A percentile compares a stretch with the other conserved stretches of the same genome.
Evolutionary conservation across 2,888 invertebrate species (phyloP).

Genomic region (Ectobius pallidus): DNA sequence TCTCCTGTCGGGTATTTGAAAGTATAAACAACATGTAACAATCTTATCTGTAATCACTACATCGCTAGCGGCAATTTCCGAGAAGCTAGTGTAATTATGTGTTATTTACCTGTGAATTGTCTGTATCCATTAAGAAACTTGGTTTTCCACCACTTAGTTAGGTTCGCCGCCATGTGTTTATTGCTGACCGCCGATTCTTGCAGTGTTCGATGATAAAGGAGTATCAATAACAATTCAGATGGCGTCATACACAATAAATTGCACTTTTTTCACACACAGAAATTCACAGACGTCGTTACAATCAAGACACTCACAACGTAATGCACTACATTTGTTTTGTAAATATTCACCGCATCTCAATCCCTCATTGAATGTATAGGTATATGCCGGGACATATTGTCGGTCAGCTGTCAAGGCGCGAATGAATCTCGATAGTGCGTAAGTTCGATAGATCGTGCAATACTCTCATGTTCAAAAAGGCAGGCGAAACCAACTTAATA

Average conservation of each 20-base stretch:
- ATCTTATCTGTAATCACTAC: background rate
- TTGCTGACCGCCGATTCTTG: background rate
- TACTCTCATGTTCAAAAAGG: conserved; percentile 12
- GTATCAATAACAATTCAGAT: background rate
- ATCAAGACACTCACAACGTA: too few species aligned
- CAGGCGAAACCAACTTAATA: conserved; percentile 13
- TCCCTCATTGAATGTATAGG: background rate
- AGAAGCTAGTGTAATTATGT: background rate
- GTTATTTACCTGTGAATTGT: conserved; percentile 70
- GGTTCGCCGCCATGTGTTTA: conserved; percentile 68
- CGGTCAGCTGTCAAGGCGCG: background rate
- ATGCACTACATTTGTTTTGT: too few species aligned
- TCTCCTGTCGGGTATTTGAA: too few species aligned
- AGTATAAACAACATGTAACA: background rate
- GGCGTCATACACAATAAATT: conserved; percentile 15
- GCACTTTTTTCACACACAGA: background rate
- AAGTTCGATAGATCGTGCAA: background rate
- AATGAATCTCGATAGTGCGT: background rate
- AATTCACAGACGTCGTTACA: background rate
- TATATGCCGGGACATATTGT: conserved; percentile 2
- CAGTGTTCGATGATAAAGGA: conserved; percentile 18
- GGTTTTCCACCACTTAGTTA: conserved; percentile 78
- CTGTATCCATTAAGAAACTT: conserved; percentile 76
- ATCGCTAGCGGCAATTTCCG: background rate
- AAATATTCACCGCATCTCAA: too few species aligned